Evolutionary conservation across 2,888 invertebrate species (phyloP), one percentile per base, ranked within the genome.

Genomic region (Orthonychiurus folsomi): DNA sequence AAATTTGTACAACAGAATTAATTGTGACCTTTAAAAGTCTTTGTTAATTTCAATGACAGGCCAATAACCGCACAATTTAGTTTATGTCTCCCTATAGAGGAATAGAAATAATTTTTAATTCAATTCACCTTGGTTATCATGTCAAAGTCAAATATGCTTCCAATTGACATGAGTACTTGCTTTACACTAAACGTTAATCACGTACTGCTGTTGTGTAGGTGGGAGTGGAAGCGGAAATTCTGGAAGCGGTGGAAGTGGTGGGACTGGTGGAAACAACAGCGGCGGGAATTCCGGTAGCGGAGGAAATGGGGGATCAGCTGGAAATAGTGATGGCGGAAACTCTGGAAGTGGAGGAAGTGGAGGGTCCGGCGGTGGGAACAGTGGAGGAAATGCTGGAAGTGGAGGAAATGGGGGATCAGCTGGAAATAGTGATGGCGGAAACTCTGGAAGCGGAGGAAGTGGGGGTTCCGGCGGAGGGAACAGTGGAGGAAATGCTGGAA

Each of bases 211-310:
- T n/a, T n/a, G 12, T 12, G n/a, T 9, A 55, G 55, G 55, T 9
- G 55, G 55, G 55, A 55, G 24, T 3, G 54, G 53, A 24, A 54
- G 55, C 23, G 55, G 60, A 28, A 27, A 26, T 55, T 54, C 27
- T 18, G 60, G 60, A 28, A 24, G 18, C 12, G 60, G 28, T 28
- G 55, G 55, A 21, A 3, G 37, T 28, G 60, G 60, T 54, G 59
- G 20, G 3, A 52, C n/a, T 9, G n/a, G 52, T 52, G 3, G 3
- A 21, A 21, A n/a, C 5, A 20, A 12, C 5, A 20, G 20, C n/a
- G 52, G 52, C 3, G 20, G 3, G 3, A 20, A 5, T 52, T 3
- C 12, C n/a, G 52, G 52, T 12, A n/a, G 52, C n/a, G n/a, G 52
- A 20, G 52, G 52, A 52, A 52, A n/a, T 20, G 52, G 3, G n/a